Percentiles rank a stretch among this genome's conserved stretches.
Evolutionary conservation across 2,113 vertebrate species (phyloP).

Genomic region (Psilopsiagon aurifrons): DNA sequence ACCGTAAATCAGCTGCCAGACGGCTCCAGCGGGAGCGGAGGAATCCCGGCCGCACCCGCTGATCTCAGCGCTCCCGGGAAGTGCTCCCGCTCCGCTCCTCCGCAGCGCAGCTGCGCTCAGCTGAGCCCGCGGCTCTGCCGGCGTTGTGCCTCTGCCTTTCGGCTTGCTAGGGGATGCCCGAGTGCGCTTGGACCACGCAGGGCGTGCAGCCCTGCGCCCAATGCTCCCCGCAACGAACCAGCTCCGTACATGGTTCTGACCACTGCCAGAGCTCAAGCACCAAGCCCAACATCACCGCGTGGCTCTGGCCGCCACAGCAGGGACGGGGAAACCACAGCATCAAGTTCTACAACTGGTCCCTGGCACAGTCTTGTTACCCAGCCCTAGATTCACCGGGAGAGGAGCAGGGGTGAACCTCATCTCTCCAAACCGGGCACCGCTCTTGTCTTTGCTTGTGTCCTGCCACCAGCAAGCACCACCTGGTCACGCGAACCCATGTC

Average conservation of each 20-base stretch:
- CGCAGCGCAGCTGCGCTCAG: background rate
- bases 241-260: rapidly evolving
- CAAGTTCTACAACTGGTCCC: background rate
- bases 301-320: rapidly evolving
- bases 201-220: rapidly evolving
- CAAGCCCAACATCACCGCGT: rapidly evolving
- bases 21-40: background rate
- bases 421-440: rapidly evolving
- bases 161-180: rapidly evolving
- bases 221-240: rapidly evolving
- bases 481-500: rapidly evolving
- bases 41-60: slow-evolving; percentile 47
- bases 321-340: background rate
- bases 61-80: background rate
- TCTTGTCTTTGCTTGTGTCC: background rate
- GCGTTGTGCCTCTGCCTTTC: background rate
- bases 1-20: background rate
- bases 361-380: rapidly evolving
- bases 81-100: background rate
- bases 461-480: rapidly evolving
- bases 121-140: background rate
- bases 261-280: background rate
- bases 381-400: too few species aligned
- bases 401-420: background rate
- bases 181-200: rapidly evolving